Evolutionary conservation across 2,888 invertebrate species (phyloP).

Genomic region (Hedya salicella): DNA sequence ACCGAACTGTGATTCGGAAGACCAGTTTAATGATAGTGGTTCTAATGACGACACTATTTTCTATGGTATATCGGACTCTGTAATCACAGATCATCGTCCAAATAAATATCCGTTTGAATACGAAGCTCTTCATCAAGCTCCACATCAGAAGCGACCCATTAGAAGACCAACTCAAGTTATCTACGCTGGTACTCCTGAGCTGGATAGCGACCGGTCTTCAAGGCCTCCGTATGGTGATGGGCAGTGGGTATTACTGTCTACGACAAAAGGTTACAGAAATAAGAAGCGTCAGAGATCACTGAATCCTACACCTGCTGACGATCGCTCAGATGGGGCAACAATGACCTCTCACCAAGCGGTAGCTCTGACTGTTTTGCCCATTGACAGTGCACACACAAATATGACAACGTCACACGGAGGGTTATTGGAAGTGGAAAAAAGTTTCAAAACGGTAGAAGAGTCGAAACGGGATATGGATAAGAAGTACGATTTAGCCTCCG

Average conservation of each 20-base stretch:
- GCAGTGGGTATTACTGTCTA: slow-evolving; percentile 91
- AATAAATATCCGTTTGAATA: slow-evolving; percentile 79
- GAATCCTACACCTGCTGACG: slow-evolving; percentile 58
- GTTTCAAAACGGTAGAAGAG: slow-evolving; percentile 89
- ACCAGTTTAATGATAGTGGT: slow-evolving; percentile 54
- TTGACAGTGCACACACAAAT: slow-evolving; percentile 86
- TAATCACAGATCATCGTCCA: slow-evolving; percentile 80
- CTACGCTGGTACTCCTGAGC: slow-evolving; percentile 75
- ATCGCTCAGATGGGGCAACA: slow-evolving; percentile 61
- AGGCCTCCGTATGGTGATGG: slow-evolving; percentile 89
- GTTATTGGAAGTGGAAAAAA: slow-evolving; percentile 89
- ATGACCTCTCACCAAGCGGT: slow-evolving; percentile 84
- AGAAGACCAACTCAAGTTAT: slow-evolving; percentile 79
- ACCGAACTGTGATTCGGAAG: slow-evolving; percentile 75
- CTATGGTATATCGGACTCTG: slow-evolving; percentile 75
- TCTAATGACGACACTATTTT: slow-evolving; percentile 63
- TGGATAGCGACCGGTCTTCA: slow-evolving; percentile 79
- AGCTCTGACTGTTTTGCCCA: slow-evolving; percentile 89
- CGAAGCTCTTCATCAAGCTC: slow-evolving; percentile 72
- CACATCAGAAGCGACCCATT: slow-evolving; percentile 66
- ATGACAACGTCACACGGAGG: slow-evolving; percentile 90
- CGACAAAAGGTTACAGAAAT: slow-evolving; percentile 90
- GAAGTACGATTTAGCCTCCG: slow-evolving; percentile 65
- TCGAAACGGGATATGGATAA: slow-evolving; percentile 75
- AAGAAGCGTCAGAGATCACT: slow-evolving; percentile 78